Evolutionary conservation across 2,797 vertebrate genomes (phyloP).

Genomic region (Vespertilio murinus): DNA sequence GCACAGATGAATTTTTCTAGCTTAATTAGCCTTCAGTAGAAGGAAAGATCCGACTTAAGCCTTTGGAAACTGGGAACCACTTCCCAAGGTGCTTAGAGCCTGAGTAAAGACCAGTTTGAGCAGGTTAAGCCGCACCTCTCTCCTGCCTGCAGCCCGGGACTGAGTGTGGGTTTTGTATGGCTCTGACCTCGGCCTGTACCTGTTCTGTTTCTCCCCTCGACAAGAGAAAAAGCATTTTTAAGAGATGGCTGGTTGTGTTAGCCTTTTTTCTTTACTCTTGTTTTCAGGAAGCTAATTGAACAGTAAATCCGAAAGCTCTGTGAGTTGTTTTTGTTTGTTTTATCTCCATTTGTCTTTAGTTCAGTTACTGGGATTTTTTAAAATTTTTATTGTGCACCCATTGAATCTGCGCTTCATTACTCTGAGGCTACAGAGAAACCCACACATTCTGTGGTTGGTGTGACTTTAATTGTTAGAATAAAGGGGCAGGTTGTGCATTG

Average conservation of each 20-base stretch:
- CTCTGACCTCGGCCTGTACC: background rate
- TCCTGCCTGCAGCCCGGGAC: constrained; percentile 35
- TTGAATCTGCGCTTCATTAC: background rate
- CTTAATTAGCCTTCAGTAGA: constrained; percentile 74
- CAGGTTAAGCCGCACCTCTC: constrained; percentile 64
- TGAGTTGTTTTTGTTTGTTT: constrained; percentile 9
- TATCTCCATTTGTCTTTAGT: background rate
- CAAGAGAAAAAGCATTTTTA: background rate
- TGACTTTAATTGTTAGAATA: background rate
- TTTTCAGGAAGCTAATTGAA: constrained; percentile 15
- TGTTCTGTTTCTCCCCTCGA: constrained; percentile 20
- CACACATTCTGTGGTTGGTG: background rate
- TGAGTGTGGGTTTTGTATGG: background rate
- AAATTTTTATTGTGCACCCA: background rate
- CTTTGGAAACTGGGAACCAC: constrained; percentile 67
- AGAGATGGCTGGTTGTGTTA: constrained; percentile 7
- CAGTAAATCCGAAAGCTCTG: constrained; percentile 22
- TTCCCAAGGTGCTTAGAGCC: constrained; percentile 60
- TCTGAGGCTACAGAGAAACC: background rate
- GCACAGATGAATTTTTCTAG: constrained; percentile 61
- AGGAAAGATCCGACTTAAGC: constrained; percentile 52
- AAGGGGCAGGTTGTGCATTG: background rate
- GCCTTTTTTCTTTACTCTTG: background rate
- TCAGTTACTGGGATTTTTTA: constrained; percentile 33
- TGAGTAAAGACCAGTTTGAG: constrained; percentile 69